Percentiles rank a stretch among this genome's conserved stretches.
Conservation (phyloP, 2,797 vertebrate genomes). For the Tapirus indicus region DNA sequence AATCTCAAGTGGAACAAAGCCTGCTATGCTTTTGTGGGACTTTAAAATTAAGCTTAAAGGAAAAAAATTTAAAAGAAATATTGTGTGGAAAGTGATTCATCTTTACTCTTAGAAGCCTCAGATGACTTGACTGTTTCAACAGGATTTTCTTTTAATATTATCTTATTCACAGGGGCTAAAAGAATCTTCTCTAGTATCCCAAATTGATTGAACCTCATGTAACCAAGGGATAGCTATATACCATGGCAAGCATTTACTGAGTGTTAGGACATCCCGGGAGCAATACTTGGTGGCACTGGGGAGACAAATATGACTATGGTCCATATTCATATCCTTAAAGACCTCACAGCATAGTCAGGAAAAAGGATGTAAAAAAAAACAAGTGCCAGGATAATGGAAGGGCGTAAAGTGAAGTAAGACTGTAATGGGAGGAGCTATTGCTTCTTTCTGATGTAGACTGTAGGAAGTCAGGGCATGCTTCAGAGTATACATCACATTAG, state of each 20-base stretch:
- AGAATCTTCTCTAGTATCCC: constrained; percentile 48
- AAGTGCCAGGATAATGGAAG: background rate
- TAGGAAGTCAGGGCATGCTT: background rate
- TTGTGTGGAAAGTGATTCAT: constrained; percentile 42
- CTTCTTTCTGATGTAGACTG: background rate
- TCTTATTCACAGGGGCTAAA: background rate
- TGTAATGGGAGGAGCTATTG: background rate
- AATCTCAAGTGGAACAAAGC: constrained; percentile 55
- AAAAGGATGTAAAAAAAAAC: background rate
- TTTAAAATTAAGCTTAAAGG: constrained; percentile 61
- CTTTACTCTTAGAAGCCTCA: constrained; percentile 63
- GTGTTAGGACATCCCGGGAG: background rate
- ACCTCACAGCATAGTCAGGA: background rate
- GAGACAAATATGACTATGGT: background rate
- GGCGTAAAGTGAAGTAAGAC: background rate
- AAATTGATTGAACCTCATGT: constrained; percentile 27
- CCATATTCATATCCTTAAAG: background rate
- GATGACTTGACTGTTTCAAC: constrained; percentile 45
- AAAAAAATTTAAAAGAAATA: constrained; percentile 54
- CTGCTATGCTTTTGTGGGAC: constrained; percentile 43
- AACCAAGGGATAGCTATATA: background rate
- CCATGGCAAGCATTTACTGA: background rate
- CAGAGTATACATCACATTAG: background rate
- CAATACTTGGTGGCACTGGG: background rate
- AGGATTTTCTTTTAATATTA: constrained; percentile 64